These are phyloP conservation scores for Chaenodraco wilsoni DNA, from an alignment of 2,797 vertebrate species.

Conservation along the genomic window DNA sequence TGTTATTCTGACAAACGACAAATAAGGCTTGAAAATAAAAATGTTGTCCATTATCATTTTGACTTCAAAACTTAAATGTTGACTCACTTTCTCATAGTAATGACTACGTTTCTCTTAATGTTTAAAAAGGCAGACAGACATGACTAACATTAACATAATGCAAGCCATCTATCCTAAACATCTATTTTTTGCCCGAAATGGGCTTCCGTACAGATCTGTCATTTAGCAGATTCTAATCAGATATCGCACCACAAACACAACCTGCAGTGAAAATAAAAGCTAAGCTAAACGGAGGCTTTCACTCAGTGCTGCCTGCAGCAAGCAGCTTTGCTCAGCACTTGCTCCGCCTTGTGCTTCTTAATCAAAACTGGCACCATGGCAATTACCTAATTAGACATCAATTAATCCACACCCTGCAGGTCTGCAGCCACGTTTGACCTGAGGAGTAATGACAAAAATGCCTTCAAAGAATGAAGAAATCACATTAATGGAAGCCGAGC, in stretches of 20 bases:
- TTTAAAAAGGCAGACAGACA: neutral
- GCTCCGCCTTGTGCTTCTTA: constrained; percentile 59
- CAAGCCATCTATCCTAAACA: neutral
- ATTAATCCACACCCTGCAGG: constrained; percentile 74
- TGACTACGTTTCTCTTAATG: too few relatives aligned
- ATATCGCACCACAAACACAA: neutral
- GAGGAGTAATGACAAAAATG: constrained; percentile 43
- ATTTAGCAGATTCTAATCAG: neutral
- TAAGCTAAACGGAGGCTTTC: constrained; percentile 14
- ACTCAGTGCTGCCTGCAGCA: constrained; percentile 26
- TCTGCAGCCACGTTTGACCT: constrained; percentile 62
- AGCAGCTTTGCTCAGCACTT: constrained; percentile 57
- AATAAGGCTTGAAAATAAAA: neutral
- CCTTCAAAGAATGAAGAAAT: constrained; percentile 44
- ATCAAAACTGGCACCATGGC: constrained; percentile 74
- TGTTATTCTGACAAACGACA: neutral
- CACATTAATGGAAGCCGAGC: constrained; percentile 60
- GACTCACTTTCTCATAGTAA: neutral
- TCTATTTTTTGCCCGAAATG: neutral
- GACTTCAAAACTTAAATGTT: neutral
- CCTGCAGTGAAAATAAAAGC: neutral
- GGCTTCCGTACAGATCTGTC: neutral
- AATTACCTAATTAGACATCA: constrained; percentile 82
- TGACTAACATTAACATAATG: neutral
- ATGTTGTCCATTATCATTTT: neutral